Conservation (phyloP, 1,140 invertebrate species). For the Drosophila parvula region DNA sequence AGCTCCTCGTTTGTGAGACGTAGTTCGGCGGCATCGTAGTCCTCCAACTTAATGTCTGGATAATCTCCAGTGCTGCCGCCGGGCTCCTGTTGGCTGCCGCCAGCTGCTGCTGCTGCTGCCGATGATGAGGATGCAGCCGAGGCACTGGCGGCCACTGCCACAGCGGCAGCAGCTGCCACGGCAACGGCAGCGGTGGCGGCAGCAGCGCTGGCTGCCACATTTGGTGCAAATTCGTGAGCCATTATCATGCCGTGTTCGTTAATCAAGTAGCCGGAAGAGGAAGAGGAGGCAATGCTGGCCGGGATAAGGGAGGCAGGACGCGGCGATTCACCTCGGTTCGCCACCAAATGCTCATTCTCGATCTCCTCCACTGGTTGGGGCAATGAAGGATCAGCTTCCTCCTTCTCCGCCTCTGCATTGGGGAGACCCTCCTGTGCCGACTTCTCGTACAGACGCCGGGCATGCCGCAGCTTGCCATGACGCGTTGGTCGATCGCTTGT, state of each 20-base stretch:
- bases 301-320: conserved; percentile 24
- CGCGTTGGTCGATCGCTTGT: conserved; percentile 59
- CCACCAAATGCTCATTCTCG: conserved; percentile 75
- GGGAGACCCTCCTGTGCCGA: not conserved
- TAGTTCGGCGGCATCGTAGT: conserved; percentile 71
- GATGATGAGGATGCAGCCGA: conserved; percentile 24
- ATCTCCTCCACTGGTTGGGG: conserved; percentile 78
- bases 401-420: conserved; percentile 29
- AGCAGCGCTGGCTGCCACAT: conserved; percentile 51
- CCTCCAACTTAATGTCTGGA: conserved; percentile 75
- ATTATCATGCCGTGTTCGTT: conserved; percentile 81
- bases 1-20: conserved; percentile 81
- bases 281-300: conserved; percentile 21
- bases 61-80: conserved; percentile 43
- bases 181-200: conserved; percentile 60
- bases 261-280: conserved; percentile 59
- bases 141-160: conserved; percentile 29
- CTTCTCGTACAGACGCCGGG: conserved; percentile 49
- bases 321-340: conserved; percentile 49
- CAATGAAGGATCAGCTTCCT: conserved; percentile 24
- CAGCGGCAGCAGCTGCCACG: conserved; percentile 57
- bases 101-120: not conserved
- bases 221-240: conserved; percentile 72
- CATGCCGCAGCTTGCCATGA: conserved; percentile 69
- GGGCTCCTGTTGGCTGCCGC: conserved; percentile 23